Conservation (phyloP, 1,140 invertebrate genomes). For the Chrysopa pallens region DNA sequence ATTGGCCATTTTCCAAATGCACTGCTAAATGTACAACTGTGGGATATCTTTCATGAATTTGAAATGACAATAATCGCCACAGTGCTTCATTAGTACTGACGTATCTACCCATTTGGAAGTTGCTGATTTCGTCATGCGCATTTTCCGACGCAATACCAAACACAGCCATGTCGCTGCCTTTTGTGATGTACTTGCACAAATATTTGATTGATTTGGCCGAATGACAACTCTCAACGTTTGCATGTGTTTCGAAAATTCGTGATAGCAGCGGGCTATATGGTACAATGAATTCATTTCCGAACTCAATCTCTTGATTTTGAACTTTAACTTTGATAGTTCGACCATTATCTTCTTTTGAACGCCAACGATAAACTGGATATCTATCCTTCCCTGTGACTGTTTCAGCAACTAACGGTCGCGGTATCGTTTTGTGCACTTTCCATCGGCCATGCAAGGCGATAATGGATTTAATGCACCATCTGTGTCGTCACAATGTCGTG, state of each 20-base stretch:
- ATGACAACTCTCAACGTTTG: slow-evolving; percentile 19
- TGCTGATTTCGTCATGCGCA: slow-evolving; percentile 16
- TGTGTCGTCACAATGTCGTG: too few species aligned
- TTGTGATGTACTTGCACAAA: slow-evolving; percentile 16
- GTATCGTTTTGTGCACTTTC: slow-evolving; percentile 9
- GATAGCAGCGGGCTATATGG: too few species aligned
- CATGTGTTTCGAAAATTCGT: background rate
- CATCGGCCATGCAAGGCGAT: too few species aligned
- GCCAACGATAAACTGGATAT: slow-evolving; percentile 7
- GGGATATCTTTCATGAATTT: slow-evolving; percentile 23
- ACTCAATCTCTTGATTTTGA: too few species aligned
- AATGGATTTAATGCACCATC: too few species aligned
- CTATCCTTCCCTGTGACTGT: slow-evolving; percentile 9
- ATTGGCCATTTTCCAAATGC: slow-evolving; percentile 23
- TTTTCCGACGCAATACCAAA: slow-evolving; percentile 16
- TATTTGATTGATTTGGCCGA: slow-evolving; percentile 21
- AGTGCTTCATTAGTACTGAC: slow-evolving; percentile 24
- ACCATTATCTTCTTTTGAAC: slow-evolving; percentile 5
- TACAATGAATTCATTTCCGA: too few species aligned
- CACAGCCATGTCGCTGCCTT: slow-evolving; percentile 13
- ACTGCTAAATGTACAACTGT: slow-evolving; percentile 22
- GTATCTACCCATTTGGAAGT: slow-evolving; percentile 22
- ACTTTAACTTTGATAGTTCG: slow-evolving; percentile 1
- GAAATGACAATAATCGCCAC: slow-evolving; percentile 18
- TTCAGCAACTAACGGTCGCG: slow-evolving; percentile 10